A percentile compares a stretch with the other conserved stretches of the same genome.
These are phyloP conservation scores for Peromyscus maniculatus DNA, from an alignment of 2,113 vertebrate species.

Conservation along the genomic window DNA sequence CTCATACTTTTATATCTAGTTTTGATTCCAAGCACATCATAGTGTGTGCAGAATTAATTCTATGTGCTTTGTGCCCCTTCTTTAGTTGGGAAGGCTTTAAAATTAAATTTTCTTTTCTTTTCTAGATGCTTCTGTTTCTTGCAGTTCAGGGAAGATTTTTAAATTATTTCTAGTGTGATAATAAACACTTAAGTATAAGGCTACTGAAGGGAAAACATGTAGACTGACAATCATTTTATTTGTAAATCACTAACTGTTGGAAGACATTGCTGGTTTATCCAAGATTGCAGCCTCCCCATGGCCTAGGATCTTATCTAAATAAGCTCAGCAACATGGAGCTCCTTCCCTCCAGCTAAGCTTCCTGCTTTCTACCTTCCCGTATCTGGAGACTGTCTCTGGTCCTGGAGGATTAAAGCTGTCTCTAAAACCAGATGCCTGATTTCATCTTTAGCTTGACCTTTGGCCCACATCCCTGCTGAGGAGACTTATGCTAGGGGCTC, in stretches of 20 bases:
- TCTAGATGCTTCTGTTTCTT: conserved; percentile 24
- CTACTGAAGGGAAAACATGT: not conserved
- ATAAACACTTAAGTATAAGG: conserved; percentile 36
- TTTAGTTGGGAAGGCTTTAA: conserved; percentile 1
- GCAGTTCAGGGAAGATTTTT: not conserved
- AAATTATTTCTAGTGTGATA: conserved; percentile 42
- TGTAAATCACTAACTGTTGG: not conserved
- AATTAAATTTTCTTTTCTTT: conserved; percentile 53
- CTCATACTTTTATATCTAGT: conserved; percentile 75
- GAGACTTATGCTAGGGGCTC: not conserved
- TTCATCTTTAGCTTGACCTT: not conserved
- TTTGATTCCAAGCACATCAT: conserved; percentile 72
- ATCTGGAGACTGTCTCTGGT: not conserved
- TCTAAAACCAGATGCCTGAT: not conserved
- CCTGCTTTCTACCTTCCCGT: no score
- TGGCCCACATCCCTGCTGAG: not conserved
- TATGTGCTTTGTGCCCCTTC: not conserved
- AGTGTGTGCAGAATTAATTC: conserved; percentile 58
- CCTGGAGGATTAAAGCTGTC: not conserved
- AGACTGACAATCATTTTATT: not conserved
- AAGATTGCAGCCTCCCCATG: not conserved
- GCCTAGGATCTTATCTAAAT: not conserved
- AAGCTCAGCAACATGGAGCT: not conserved
- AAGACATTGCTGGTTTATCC: not conserved
- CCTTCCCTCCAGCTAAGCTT: not conserved